phyloP scores from a whole-genome alignment of 2,797 vertebrate species.

The Rhyacichthys aspro region DNA sequence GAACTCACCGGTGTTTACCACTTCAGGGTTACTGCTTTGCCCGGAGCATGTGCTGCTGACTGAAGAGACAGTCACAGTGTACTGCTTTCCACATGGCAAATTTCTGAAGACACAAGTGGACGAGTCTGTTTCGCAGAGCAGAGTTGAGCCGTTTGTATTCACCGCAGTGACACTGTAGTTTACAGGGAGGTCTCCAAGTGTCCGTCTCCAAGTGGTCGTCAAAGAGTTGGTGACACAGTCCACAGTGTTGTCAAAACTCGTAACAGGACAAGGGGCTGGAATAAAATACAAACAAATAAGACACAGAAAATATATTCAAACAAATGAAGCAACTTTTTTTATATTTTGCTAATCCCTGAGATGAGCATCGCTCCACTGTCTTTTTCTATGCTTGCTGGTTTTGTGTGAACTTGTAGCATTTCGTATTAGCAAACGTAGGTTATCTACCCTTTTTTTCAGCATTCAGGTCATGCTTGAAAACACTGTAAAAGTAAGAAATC shows the following conservation, averaged over 20 bases:
- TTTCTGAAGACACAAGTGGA: conserved; percentile 57
- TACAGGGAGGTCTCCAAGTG: conserved; percentile 14
- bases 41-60: conserved; percentile 70
- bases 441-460: no score
- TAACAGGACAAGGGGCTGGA: conserved; percentile 74
- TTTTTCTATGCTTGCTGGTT: no score
- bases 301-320: neutral
- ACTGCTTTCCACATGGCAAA: conserved; percentile 73
- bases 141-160: conserved; percentile 20
- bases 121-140: conserved; percentile 58
- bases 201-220: conserved; percentile 73
- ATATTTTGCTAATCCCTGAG: no score
- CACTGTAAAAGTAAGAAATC: no score
- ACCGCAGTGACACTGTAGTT: conserved; percentile 66
- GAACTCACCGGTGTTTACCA: conserved; percentile 70
- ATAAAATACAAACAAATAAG: neutral
- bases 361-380: no score
- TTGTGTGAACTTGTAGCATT: no score
- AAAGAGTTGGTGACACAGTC: conserved; percentile 69
- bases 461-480: no score
- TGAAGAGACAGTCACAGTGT: conserved; percentile 66
- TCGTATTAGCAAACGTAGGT: no score
- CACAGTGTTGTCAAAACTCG: conserved; percentile 46
- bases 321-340: no score
- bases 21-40: conserved; percentile 36